Evolutionary conservation across 2,113 vertebrate genomes (phyloP), one percentile per base, ranked within the genome.

Genomic region (Prionailurus viverrinus): DNA sequence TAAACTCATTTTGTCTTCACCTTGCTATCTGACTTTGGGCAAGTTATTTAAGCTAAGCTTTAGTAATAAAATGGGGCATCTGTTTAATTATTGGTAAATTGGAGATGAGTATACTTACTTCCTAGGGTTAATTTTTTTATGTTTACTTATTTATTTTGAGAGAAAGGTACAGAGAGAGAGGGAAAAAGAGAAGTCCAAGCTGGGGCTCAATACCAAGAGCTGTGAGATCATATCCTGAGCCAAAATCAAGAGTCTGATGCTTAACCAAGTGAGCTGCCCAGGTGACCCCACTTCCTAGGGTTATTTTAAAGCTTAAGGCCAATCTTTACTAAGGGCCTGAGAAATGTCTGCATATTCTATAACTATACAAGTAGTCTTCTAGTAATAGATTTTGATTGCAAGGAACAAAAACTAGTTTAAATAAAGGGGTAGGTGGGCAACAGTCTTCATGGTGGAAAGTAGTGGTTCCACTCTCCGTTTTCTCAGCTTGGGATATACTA

Each of bases 81-180:
- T 51, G 23, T 73, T 82, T 90, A 95, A 58, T 48, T 83, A 84
- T 76, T 80, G 14, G 36, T 93, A 85, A 91, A 61, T 23, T 93
- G 13, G 61, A 96, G 25, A 65, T 88, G 9, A 91, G 7, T 85
- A 36, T 3, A n/a, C 94, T 80, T 88, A 66, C 31, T 55, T 79
- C 53, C 51, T 21, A 80, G 13, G 33, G 45, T 87, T 86, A 69
- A 86, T 55, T 55, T 16, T 55, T 55, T 23, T 58, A 61, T 61
- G 19, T 23, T 9, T 23, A 61, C 2, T 21, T 61, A 61, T 61
- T 25, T 61, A 61, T 23, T 61, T 61, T 23, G 53, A 51, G 13
- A 21, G 58, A 7, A 19, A 2, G 58, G 21, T 7, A 2, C 58
- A 61, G 58, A 61, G 21, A 61, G 58, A 61, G 21, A 61, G 58